Percentiles rank a stretch among this genome's conserved stretches.
These are phyloP conservation scores for Grus americana DNA, from an alignment of 2,113 vertebrate species.

Conservation along the genomic window DNA sequence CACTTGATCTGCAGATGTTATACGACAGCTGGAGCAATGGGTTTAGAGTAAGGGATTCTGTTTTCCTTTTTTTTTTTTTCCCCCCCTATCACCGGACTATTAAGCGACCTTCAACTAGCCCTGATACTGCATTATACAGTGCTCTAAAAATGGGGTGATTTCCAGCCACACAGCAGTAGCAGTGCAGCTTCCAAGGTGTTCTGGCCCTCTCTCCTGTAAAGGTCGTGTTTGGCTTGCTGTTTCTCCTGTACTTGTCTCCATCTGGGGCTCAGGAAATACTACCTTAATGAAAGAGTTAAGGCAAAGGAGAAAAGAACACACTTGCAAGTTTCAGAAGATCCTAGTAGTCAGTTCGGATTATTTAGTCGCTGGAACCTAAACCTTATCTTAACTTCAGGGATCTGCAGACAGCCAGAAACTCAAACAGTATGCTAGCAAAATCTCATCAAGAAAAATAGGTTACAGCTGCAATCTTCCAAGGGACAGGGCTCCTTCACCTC, in stretches of 20 bases:
- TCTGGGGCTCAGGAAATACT: neutral
- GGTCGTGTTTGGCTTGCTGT: neutral
- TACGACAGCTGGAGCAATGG: neutral
- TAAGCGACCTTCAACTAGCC: neutral
- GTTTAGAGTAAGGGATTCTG: neutral
- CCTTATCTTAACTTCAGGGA: neutral
- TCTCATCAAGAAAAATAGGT: neutral
- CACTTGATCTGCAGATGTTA: neutral
- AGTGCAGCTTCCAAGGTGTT: neutral
- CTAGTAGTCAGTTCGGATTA: neutral
- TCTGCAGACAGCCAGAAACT: neutral
- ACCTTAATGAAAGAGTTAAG: neutral
- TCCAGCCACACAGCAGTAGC: neutral
- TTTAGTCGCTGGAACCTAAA: neutral
- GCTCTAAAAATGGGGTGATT: neutral
- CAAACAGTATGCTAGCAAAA: neutral
- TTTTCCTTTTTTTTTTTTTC: neutral
- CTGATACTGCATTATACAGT: accelerated
- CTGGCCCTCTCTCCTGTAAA: neutral
- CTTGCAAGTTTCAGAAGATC: neutral
- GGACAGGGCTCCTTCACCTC: neutral
- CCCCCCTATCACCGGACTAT: neutral
- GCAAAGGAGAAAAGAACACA: neutral
- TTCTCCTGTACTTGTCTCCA: neutral
- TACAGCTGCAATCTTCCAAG: neutral